A percentile compares a stretch with the other conserved stretches of the same genome.
phyloP scores from a whole-genome alignment of 2,113 vertebrate species.

The Paedocypris sp. region DNA sequence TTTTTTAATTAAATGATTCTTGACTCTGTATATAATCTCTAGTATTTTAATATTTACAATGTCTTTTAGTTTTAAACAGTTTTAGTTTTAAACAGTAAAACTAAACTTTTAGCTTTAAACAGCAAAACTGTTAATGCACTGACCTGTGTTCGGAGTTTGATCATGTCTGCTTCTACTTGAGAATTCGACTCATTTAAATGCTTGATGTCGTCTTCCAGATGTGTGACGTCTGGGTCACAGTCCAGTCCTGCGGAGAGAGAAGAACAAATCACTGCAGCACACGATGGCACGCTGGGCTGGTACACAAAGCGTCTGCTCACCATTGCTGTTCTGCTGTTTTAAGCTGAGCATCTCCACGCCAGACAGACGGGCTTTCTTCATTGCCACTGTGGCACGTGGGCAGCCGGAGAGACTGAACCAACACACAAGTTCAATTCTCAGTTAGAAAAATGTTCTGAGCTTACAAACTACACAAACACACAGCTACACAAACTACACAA shows the following conservation, averaged over 20 bases:
- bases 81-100: too few species aligned
- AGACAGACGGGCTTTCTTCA: conserved; percentile 97
- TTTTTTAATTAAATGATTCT: too few species aligned
- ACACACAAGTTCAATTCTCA: too few species aligned
- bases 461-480: too few species aligned
- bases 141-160: conserved; percentile 98
- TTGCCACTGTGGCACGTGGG: conserved; percentile 91
- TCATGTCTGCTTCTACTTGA: conserved; percentile 98
- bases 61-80: too few species aligned
- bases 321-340: conserved; percentile 86
- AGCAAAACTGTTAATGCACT: conserved; percentile 39
- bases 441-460: too few species aligned
- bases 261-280: not conserved
- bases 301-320: too few species aligned
- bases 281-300: not conserved
- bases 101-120: too few species aligned
- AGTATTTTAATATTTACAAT: too few species aligned
- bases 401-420: conserved; percentile 87
- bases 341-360: conserved; percentile 97
- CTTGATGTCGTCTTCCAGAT: conserved; percentile 98
- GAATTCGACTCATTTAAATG: conserved; percentile 96
- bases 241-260: conserved; percentile 72
- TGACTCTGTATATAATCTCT: too few species aligned
- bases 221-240: conserved; percentile 94
- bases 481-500: too few species aligned